phyloP scores from a whole-genome alignment of 2,797 vertebrate genomes.

The Phyllotis vaccarum region DNA sequence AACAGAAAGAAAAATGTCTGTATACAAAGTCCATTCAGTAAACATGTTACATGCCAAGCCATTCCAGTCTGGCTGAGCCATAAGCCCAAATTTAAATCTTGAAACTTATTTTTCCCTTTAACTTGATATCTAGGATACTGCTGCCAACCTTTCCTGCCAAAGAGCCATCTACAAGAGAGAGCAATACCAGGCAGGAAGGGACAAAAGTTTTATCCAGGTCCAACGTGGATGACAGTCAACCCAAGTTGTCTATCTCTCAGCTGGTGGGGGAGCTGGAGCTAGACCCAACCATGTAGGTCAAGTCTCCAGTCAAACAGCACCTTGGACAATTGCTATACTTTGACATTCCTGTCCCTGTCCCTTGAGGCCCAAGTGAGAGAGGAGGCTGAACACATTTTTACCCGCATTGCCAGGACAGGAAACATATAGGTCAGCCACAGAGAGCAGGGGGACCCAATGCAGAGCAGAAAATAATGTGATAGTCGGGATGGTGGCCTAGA shows the following conservation, averaged over 20 bases:
- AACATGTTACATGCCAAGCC: not conserved
- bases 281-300: not conserved
- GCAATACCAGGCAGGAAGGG: not conserved
- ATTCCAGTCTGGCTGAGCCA: not conserved
- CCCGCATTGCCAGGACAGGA: not conserved
- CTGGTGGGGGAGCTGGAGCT: not conserved
- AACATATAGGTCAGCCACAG: not conserved
- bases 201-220: not conserved
- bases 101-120: not conserved
- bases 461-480: not conserved
- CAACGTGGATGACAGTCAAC: not conserved
- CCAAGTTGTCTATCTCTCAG: not conserved
- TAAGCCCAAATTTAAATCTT: not conserved
- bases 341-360: not conserved
- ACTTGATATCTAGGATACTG: not conserved
- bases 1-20: not conserved
- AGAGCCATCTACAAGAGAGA: not conserved
- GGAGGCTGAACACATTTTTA: not conserved
- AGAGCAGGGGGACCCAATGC: not conserved
- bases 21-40: not conserved
- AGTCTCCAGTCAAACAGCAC: not conserved
- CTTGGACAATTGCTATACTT: not conserved
- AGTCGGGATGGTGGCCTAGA: not conserved
- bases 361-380: not conserved
- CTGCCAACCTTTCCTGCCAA: not conserved